A percentile compares a stretch with the other conserved stretches of the same genome.
Conservation (phyloP, 2,113 vertebrate species). For the Oreochromis niloticus region DNA sequence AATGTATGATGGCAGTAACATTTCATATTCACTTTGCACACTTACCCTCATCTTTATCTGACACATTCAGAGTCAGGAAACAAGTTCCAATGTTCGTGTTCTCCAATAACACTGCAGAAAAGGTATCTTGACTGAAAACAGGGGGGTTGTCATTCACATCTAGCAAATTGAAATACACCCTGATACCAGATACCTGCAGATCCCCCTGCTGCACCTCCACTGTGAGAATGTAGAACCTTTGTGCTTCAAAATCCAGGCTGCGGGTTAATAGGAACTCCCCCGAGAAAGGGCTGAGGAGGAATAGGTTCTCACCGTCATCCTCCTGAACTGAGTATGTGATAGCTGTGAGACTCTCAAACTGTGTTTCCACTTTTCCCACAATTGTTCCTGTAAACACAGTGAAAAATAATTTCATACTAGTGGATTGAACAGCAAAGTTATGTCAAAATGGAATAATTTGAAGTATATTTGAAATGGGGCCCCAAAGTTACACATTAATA, state of each 20-base stretch:
- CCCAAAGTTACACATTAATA: neutral
- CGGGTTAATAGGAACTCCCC: constrained; percentile 74
- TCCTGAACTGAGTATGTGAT: constrained; percentile 66
- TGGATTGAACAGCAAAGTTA: neutral
- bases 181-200: constrained; percentile 47
- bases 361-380: constrained; percentile 62
- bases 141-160: constrained; percentile 76
- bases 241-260: constrained; percentile 69
- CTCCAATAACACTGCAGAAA: constrained; percentile 56
- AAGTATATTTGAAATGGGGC: neutral
- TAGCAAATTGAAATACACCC: constrained; percentile 72
- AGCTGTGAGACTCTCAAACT: constrained; percentile 23
- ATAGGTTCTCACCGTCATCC: constrained; percentile 72
- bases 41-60: constrained; percentile 73
- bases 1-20: neutral
- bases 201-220: constrained; percentile 51
- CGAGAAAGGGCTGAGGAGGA: constrained; percentile 67
- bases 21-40: neutral
- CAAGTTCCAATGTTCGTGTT: constrained; percentile 51
- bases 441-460: neutral
- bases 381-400: constrained; percentile 63
- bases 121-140: constrained; percentile 47
- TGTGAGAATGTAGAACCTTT: constrained; percentile 67
- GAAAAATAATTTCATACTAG: neutral
- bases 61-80: constrained; percentile 65